Base-by-base conservation (phyloP, 2,888 invertebrate species). In the Luperina nickerlii region DNA sequence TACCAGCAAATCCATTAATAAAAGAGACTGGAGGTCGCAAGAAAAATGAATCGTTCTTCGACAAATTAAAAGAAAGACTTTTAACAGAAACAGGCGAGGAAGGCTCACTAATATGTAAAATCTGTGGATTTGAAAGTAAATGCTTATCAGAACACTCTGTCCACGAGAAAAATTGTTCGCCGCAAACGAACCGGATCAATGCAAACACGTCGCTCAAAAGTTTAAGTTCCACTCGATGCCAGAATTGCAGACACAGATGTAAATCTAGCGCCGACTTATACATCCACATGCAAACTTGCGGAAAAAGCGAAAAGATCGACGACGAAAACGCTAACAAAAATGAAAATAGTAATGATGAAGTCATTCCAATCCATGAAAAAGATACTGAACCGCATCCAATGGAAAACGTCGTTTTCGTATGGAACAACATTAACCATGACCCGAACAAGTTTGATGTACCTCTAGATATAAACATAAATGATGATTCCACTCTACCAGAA, bases 191-290 rank as follows among this genome's bases (percentile, higher is more conserved):
- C 92, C 93, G 95, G 81, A 90, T 92, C 66, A 90, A 92, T 74
- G 84, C 94, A 69, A 96, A 94, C 86, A 93, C 97, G 13, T 91
- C 97, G 60, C 95, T 96, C 82, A 93, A 97, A 69, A 97, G 96
- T 88, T 94, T 97, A 90, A 97, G 98, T 84, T 98, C 98, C 24
- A 98, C 98, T 73, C 97, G 99, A 80, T 99, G 99, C 93, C 98
- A 98, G 94, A 98, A 98, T 92, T 99, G 99, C 93, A 97, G 98
- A 85, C 98, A 98, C 93, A 97, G 98, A 82, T 99, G 98, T 94
- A 99, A 99, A 95, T 98, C 98, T 48, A 98, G 98, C 89, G 97
- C 98, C 7, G 99, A 98, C 95, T 97, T 99, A 71, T 97, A 98
- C 84, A 96, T 97, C 80, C 99, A 99, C 93, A 96, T 98, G 93